Conservation (phyloP, 2,797 vertebrate genomes). For the Pipistrellus kuhlii region DNA sequence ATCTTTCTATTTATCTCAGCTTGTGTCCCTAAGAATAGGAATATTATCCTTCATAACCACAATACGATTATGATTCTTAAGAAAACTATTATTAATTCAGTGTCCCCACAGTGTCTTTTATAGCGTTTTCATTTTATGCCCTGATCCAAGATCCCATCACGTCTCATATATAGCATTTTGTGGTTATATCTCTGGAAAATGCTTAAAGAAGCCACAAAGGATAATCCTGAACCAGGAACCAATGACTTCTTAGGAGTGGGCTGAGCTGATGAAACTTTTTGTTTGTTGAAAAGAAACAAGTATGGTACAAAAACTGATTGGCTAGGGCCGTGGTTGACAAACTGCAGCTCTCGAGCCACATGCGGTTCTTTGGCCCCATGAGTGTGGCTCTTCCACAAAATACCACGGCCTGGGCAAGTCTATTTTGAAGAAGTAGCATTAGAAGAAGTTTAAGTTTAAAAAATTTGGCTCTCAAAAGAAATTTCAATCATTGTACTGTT, state of each 20-base stretch:
- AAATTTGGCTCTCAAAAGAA: too few species aligned
- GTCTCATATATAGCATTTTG: not conserved
- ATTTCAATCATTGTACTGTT: too few species aligned
- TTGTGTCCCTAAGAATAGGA: not conserved
- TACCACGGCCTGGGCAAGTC: too few species aligned
- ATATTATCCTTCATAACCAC: not conserved
- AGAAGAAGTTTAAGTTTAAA: too few species aligned
- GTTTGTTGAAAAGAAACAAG: not conserved
- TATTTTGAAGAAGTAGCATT: too few species aligned
- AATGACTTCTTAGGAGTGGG: not conserved
- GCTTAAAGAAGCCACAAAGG: not conserved
- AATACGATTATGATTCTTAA: not conserved
- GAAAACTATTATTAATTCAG: slow-evolving; percentile 48
- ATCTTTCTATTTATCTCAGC: not conserved
- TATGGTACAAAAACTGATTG: not conserved
- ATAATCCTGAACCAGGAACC: not conserved
- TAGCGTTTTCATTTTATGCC: slow-evolving; percentile 37
- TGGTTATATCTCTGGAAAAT: not conserved
- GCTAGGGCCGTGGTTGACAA: not conserved
- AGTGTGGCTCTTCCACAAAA: too few species aligned
- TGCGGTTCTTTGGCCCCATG: too few species aligned
- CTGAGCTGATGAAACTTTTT: not conserved
- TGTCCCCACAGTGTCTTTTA: not conserved
- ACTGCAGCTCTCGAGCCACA: too few species aligned
- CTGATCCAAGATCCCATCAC: not conserved